A percentile compares a stretch with the other conserved stretches of the same genome.
phyloP scores from a whole-genome alignment of 2,113 vertebrate species.

The Rhinolophus sinicus region DNA sequence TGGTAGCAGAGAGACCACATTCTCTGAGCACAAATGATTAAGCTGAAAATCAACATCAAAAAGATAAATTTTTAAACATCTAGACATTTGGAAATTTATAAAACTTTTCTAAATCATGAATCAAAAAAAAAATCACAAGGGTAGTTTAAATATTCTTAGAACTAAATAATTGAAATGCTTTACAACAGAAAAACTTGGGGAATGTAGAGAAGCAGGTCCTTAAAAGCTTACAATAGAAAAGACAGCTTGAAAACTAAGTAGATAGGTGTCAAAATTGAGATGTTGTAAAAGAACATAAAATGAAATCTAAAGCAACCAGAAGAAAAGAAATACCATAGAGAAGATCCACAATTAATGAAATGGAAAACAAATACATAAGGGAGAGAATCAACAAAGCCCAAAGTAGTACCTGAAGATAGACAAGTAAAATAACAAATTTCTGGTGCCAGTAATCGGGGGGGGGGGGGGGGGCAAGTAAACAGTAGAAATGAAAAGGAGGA shows the following conservation, averaged over 20 bases:
- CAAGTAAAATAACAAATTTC: neutral
- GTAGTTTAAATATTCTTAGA: constrained; percentile 38
- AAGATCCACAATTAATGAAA: neutral
- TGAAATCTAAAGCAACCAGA: constrained; percentile 25
- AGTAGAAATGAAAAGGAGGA: neutral
- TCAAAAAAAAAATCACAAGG: constrained; percentile 6
- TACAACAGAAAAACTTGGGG: neutral
- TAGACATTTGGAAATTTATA: constrained; percentile 36
- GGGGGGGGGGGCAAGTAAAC: neutral
- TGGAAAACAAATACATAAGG: neutral
- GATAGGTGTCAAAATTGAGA: neutral
- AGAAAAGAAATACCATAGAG: neutral
- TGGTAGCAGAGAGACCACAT: neutral
- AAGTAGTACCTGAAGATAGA: neutral
- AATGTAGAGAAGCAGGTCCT: neutral
- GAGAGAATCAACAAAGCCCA: neutral
- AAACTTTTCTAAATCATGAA: constrained; percentile 15
- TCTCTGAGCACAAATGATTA: constrained; percentile 47
- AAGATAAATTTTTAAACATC: neutral
- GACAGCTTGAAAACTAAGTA: neutral
- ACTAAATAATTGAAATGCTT: constrained; percentile 35
- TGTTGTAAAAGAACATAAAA: constrained; percentile 18
- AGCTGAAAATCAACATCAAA: neutral
- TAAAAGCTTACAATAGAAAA: neutral
- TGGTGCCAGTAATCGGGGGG: neutral